Conservation (phyloP, 1,140 invertebrate species). For the Trichoplusia ni region DNA sequence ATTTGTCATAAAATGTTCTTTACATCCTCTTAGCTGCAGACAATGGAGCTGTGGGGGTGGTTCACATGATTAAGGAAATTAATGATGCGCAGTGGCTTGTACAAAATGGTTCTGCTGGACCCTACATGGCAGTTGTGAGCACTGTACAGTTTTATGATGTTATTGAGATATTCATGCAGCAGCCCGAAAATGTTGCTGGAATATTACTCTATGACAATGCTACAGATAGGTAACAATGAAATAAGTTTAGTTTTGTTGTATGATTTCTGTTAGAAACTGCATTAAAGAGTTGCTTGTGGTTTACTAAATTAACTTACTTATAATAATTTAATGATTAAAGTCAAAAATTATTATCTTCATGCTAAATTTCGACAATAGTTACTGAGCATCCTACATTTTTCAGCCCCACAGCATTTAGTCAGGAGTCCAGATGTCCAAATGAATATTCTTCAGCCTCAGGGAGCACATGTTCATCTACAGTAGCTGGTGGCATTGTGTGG, state of each 20-base stretch:
- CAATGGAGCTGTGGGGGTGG: constrained; percentile 90
- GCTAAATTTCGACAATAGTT: too few species aligned
- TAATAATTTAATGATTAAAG: neutral
- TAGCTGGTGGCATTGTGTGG: constrained; percentile 83
- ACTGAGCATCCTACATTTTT: constrained; percentile 43
- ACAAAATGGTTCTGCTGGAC: constrained; percentile 85
- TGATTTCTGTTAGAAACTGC: too few species aligned
- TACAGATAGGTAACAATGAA: constrained; percentile 57
- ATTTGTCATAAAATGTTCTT: too few species aligned
- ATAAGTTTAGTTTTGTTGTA: too few species aligned
- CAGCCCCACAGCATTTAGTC: constrained; percentile 82
- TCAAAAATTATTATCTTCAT: too few species aligned
- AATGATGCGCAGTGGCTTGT: constrained; percentile 89
- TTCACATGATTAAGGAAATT: constrained; percentile 86
- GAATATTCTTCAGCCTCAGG: constrained; percentile 83
- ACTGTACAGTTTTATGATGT: constrained; percentile 84
- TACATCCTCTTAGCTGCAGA: constrained; percentile 52
- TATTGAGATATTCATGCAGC: constrained; percentile 74
- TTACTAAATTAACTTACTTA: neutral
- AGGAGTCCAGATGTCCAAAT: constrained; percentile 93
- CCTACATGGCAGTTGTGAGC: constrained; percentile 87
- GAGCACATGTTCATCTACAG: constrained; percentile 63
- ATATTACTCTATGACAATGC: constrained; percentile 81
- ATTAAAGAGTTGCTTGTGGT: too few species aligned
- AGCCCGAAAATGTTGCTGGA: constrained; percentile 81